Evolutionary conservation across 1,140 invertebrate species (phyloP), one percentile per base, ranked within the genome.

Genomic region (Orchesella cincta): DNA sequence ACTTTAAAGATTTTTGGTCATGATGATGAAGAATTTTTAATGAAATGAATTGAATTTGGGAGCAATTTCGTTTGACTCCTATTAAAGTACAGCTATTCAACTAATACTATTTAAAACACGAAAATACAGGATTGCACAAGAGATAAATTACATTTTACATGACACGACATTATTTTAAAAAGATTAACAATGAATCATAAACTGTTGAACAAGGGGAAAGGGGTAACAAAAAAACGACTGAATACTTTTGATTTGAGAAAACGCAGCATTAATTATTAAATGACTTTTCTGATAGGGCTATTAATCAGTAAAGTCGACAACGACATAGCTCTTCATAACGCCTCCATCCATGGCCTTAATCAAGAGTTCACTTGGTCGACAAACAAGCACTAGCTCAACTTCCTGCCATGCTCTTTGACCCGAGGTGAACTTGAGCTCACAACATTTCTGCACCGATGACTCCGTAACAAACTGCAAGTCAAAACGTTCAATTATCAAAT

Each of bases 381-480:
- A 82, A 29, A 73, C 34, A 5, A 73, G 39, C 16, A 80, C 62
- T 26, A 81, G 39, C 34, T 80, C 79, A 29, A 82, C 78, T 64
- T 82, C 81, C 73, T 78, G 77, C 78, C 78, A 82, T n/a, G 76
- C 64, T 28, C 73, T 78, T 29, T 79, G 51, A 12, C 71, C 75
- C 18, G 75, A 73, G 23, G 67, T 73, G 62, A 82, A 82, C 18
- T 76, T 75, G 18, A 82, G 74, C 35, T 82, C 81, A 51, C 81
- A 80, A 39, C 81, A 82, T 77, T 82, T 82, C 34, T 76, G 26
- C 3, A 82, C 81, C 0, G 77, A 77, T 34, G 72, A 51, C 57
- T 80, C 80, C 20, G 81, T 82, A 26, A 80, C 79, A 29, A 80
- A 76, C 81, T 82, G 39, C 5, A 74, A 54, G 33, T 35, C 1